Conservation (phyloP, 2,888 invertebrate species). For the Sminthurinus aureus region DNA sequence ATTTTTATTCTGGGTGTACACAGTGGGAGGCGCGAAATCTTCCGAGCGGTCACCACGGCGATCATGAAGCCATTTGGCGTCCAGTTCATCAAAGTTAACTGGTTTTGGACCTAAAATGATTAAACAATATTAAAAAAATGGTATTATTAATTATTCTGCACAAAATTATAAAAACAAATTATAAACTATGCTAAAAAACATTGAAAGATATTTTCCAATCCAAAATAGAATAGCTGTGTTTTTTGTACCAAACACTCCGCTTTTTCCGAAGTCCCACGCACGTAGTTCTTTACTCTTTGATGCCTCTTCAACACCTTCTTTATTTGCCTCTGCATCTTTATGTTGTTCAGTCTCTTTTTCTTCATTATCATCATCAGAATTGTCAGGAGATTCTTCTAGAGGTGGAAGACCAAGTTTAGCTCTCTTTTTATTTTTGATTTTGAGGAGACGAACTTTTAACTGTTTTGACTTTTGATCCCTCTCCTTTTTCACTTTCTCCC, state of each 20-base stretch:
- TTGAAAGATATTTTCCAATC: neutral
- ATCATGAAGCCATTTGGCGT: conserved; percentile 80
- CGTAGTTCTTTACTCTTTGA: conserved; percentile 63
- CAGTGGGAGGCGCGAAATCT: conserved; percentile 79
- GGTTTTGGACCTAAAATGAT: conserved; percentile 41
- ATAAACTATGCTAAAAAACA: neutral
- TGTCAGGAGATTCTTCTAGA: conserved; percentile 24
- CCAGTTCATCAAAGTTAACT: conserved; percentile 63
- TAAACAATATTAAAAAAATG: neutral
- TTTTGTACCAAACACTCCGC: conserved; percentile 64
- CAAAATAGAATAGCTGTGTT: neutral
- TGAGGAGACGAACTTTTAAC: conserved; percentile 64
- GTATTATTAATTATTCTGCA: neutral
- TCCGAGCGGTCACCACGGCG: conserved; percentile 74
- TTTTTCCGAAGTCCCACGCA: conserved; percentile 79
- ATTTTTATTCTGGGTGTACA: conserved; percentile 8
- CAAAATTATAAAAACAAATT: neutral
- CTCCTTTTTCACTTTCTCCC: conserved; percentile 69
- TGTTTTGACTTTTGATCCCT: conserved; percentile 61
- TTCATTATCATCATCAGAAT: conserved; percentile 42
- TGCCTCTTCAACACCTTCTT: neutral
- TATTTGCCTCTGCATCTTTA: conserved; percentile 22
- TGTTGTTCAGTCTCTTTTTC: conserved; percentile 23
- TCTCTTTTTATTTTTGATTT: conserved; percentile 62
- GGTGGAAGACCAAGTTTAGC: conserved; percentile 61